Evolutionary conservation across 2,888 invertebrate genomes (phyloP).

Genomic region (Lathronympha strigana): DNA sequence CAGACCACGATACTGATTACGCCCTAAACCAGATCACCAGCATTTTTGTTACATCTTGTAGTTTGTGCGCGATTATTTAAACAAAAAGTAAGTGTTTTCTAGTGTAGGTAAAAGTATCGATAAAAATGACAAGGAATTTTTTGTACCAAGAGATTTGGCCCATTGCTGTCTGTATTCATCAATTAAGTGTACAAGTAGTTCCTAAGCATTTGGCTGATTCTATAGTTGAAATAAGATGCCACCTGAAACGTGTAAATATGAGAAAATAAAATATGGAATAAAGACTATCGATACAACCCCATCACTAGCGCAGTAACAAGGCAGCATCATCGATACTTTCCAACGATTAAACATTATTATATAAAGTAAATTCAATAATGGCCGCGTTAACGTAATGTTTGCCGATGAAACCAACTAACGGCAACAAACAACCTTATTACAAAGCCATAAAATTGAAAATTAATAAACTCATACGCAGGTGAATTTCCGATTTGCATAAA

Average conservation of each 20-base stretch:
- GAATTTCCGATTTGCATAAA: slow-evolving; percentile 48
- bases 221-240: no score
- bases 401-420: slow-evolving; percentile 59
- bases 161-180: no score
- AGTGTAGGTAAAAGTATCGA: no score
- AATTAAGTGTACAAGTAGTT: no score
- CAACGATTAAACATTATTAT: slow-evolving; percentile 83
- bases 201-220: no score
- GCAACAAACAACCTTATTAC: slow-evolving; percentile 51
- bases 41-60: no score
- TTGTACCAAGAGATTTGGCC: no score
- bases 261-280: neutral
- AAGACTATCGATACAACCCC: slow-evolving; percentile 46
- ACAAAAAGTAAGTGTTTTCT: no score
- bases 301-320: slow-evolving; percentile 75
- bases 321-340: slow-evolving; percentile 79
- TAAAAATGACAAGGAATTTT: neutral
- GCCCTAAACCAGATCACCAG: no score
- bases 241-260: no score
- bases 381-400: slow-evolving; percentile 78
- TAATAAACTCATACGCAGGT: slow-evolving; percentile 43
- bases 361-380: slow-evolving; percentile 84
- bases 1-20: no score
- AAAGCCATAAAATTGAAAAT: slow-evolving; percentile 52
- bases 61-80: no score